phyloP scores from a whole-genome alignment of 2,797 vertebrate genomes.

The Trachurus trachurus region DNA sequence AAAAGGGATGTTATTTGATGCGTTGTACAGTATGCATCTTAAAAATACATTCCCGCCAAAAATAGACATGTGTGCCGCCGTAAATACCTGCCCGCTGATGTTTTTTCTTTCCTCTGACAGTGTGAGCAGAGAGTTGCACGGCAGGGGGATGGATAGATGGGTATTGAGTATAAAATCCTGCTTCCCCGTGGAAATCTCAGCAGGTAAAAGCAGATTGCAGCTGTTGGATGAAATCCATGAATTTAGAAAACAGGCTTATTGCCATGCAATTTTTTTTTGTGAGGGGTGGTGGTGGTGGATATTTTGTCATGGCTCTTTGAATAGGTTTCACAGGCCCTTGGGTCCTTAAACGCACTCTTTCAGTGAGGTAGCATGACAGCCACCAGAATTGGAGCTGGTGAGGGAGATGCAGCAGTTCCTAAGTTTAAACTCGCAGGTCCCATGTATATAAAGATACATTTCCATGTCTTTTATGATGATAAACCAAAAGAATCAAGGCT shows the following conservation, averaged over 20 bases:
- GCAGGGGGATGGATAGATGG: slow-evolving; percentile 54
- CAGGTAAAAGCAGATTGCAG: slow-evolving; percentile 73
- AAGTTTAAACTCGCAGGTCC: neutral
- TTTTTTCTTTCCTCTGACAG: slow-evolving; percentile 41
- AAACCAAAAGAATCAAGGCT: too few relatives aligned
- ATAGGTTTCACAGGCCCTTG: slow-evolving; percentile 42
- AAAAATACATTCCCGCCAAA: slow-evolving; percentile 34
- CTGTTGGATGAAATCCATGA: slow-evolving; percentile 67
- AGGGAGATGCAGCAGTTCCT: neutral
- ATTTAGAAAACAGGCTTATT: slow-evolving; percentile 66
- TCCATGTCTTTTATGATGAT: too few relatives aligned
- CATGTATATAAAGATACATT: too few relatives aligned
- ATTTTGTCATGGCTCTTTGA: slow-evolving; percentile 47
- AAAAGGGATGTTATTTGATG: slow-evolving; percentile 28
- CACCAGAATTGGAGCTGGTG: neutral
- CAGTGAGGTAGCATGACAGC: slow-evolving; percentile 20
- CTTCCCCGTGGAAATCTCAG: slow-evolving; percentile 73
- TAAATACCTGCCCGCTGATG: slow-evolving; percentile 43
- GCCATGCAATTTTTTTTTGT: slow-evolving; percentile 37
- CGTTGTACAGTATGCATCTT: slow-evolving; percentile 4
- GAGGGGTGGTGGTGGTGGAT: neutral
- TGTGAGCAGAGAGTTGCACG: slow-evolving; percentile 27
- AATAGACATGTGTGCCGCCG: slow-evolving; percentile 32
- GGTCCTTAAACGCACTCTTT: slow-evolving; percentile 31
- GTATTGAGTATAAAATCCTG: slow-evolving; percentile 72